These are phyloP conservation scores for Parapsyche elsis DNA, from an alignment of 1,140 invertebrate genomes.

Conservation along the genomic window DNA sequence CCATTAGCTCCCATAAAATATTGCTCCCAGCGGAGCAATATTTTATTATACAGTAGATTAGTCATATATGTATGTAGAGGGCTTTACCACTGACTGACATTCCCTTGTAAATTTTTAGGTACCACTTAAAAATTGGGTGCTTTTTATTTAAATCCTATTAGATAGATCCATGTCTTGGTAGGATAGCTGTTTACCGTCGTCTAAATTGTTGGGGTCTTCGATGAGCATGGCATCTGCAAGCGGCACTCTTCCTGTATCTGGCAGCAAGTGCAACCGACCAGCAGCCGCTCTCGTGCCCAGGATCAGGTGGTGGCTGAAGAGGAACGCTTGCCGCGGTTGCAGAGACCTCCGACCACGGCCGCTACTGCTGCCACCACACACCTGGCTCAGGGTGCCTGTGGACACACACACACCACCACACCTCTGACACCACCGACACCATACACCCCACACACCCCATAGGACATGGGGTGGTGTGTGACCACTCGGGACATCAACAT, in stretches of 20 bases:
- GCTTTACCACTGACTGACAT: no score
- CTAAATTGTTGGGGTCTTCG: slow-evolving; percentile 78
- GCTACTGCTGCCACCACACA: slow-evolving; percentile 71
- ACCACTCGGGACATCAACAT: no score
- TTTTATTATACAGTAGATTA: no score
- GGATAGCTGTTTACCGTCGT: slow-evolving; percentile 69
- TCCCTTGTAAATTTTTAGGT: no score
- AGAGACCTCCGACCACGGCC: slow-evolving; percentile 73
- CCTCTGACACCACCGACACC: neutral
- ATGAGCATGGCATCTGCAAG: slow-evolving; percentile 86
- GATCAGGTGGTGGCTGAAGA: slow-evolving; percentile 90
- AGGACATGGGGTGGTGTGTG: no score
- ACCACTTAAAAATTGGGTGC: no score
- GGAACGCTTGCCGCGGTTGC: slow-evolving; percentile 80
- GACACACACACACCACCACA: slow-evolving; percentile 4
- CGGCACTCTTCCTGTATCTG: slow-evolving; percentile 84
- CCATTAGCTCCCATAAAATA: no score
- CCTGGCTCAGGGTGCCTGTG: slow-evolving; percentile 65
- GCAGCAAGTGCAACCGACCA: slow-evolving; percentile 86
- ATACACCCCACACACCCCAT: neutral
- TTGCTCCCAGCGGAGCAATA: no score
- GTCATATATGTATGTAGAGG: no score
- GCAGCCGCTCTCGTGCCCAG: slow-evolving; percentile 84
- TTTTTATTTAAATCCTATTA: no score
- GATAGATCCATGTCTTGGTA: no score